phyloP scores from a whole-genome alignment of 2,113 vertebrate species.

The Noturus placidus region DNA sequence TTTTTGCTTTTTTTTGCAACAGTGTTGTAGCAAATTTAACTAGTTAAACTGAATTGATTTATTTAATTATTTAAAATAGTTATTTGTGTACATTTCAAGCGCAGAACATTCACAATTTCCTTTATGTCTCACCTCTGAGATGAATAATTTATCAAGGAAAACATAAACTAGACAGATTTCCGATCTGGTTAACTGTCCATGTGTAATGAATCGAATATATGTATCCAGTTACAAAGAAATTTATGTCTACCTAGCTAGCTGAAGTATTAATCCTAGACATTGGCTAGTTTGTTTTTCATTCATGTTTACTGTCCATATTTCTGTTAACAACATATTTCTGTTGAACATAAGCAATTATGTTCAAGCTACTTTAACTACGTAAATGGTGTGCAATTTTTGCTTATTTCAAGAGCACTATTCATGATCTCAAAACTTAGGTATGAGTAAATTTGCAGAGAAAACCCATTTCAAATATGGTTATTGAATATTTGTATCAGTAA shows the following conservation, averaged over 20 bases:
- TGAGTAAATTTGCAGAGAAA: neutral
- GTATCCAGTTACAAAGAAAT: neutral
- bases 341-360: neutral
- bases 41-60: neutral
- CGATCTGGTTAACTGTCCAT: neutral
- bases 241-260: neutral
- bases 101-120: neutral
- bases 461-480: neutral
- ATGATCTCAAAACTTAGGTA: neutral
- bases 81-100: neutral
- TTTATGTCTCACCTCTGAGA: neutral
- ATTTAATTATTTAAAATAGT: too few species aligned
- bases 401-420: neutral
- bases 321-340: neutral
- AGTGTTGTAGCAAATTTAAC: neutral
- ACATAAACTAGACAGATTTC: neutral
- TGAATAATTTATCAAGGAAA: neutral
- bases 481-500: neutral
- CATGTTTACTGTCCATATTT: neutral
- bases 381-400: neutral
- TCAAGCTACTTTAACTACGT: neutral
- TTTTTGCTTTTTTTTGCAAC: neutral
- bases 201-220: neutral
- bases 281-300: neutral
- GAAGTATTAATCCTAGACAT: neutral